A percentile compares a stretch with the other conserved stretches of the same genome.
Evolutionary conservation across 2,888 invertebrate species (phyloP).

Genomic region (Metellina segmentata): DNA sequence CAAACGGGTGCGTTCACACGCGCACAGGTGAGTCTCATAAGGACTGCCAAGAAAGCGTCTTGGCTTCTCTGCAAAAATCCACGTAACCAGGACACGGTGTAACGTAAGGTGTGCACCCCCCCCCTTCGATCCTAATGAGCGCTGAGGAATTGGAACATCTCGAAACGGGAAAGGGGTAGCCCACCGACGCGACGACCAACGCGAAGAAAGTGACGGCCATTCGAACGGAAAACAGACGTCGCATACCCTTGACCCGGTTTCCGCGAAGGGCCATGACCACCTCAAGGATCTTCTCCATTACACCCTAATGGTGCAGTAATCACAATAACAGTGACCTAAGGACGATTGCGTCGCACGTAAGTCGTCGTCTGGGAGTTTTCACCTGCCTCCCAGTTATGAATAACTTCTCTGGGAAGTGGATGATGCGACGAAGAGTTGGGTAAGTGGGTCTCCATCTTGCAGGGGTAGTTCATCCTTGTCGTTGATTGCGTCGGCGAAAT

Average conservation of each 20-base stretch:
- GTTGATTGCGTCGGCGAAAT: neutral
- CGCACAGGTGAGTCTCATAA: slow-evolving; percentile 6
- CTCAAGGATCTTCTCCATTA: slow-evolving; percentile 47
- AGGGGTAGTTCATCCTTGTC: no score
- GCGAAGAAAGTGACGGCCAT: slow-evolving; percentile 6
- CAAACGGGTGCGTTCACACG: neutral
- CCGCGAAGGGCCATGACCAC: slow-evolving; percentile 47
- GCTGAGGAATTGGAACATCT: neutral
- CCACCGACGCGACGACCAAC: neutral
- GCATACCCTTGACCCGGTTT: slow-evolving; percentile 56
- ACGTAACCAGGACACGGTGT: slow-evolving; percentile 41
- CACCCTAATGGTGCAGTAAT: neutral
- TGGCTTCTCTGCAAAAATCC: slow-evolving; percentile 12
- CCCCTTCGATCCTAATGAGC: slow-evolving; percentile 27
- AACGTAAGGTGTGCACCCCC: neutral
- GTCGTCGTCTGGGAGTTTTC: neutral
- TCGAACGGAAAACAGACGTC: neutral
- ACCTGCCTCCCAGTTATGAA: neutral
- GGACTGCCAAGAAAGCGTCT: slow-evolving; percentile 17
- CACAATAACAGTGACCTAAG: slow-evolving; percentile 37
- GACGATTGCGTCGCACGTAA: neutral
- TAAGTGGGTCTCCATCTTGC: no score
- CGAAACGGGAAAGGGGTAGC: neutral
- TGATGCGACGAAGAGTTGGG: neutral
- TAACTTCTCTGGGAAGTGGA: neutral